Base-by-base conservation (phyloP, 2,113 vertebrate species). In the Dromas ardeola region DNA sequence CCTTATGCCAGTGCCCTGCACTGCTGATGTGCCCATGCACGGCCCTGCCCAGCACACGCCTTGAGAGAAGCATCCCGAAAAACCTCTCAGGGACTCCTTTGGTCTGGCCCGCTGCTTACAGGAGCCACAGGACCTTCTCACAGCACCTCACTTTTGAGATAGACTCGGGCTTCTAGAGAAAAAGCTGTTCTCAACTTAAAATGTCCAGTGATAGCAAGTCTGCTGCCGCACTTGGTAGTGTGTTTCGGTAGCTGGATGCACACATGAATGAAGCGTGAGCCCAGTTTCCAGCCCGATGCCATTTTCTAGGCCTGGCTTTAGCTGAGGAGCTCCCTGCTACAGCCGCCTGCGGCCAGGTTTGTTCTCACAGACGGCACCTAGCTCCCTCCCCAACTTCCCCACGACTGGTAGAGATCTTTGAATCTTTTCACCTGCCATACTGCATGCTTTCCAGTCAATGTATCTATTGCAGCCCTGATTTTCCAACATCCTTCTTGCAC, bases 221-320 rank as follows among this genome's bases (percentile, higher is more conserved):
- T 8, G 1, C 63, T 45, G 36, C 58, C 5, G 3, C 6, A 13
- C 18, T n/a, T 3, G 6, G 0, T 3, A 50, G 53, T 1, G 0
- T 8, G 23, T 23, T 63, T 38, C 45, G 36, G 49, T 10, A 92
- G 42, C 40, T 26, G 36, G 34, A 58, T 7, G 25, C 32, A 38
- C 47, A 40, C 7, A 10, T 1, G 4, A 63, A 6, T 3, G 2
- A 80, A 71, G 40, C 2, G 18, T 56, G 63, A 84, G 34, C 19
- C 11, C 36, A 0, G 21, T 26, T 76, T 47, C 67, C 49, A 66
- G 53, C 59, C 4, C 1, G 1, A 6, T 22, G 43, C 14, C 32
- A 77, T 43, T 17, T 77, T 59, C 63, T 7, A 59, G 32, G 34
- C 66, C 38, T 21, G 76, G 21, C 42, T 81, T 86, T 25, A 49